Evolutionary conservation across 2,113 vertebrate genomes (phyloP).

Genomic region (Steatornis caripensis): DNA sequence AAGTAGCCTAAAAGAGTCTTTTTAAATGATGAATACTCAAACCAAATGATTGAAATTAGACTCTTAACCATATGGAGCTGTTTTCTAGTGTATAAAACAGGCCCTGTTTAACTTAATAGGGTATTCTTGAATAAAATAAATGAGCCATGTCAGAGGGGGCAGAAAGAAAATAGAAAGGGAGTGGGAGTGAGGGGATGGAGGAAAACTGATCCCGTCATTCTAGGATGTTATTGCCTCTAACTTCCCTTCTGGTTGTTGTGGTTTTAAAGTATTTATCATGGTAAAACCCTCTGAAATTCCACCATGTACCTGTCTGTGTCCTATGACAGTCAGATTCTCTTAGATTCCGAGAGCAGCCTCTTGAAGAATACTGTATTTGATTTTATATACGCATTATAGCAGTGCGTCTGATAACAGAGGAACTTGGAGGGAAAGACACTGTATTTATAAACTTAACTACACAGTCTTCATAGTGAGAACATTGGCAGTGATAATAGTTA

Average conservation of each 20-base stretch:
- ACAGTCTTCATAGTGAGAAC: neutral
- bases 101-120: neutral
- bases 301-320: neutral
- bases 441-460: neutral
- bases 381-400: neutral
- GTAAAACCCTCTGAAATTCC: neutral
- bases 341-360: neutral
- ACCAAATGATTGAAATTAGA: constrained; percentile 13
- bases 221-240: neutral
- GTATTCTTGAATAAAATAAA: neutral
- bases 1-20: constrained; percentile 7
- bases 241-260: neutral
- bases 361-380: neutral
- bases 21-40: neutral
- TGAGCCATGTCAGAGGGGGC: neutral
- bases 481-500: neutral
- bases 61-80: neutral
- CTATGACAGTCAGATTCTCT: neutral
- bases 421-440: neutral
- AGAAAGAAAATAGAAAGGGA: neutral
- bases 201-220: neutral
- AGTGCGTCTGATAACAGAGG: neutral
- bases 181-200: neutral
- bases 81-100: constrained; percentile 6
- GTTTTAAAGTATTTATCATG: neutral